Evolutionary conservation across 2,888 invertebrate genomes (phyloP).

Genomic region (Nasonovia ribisnigri): DNA sequence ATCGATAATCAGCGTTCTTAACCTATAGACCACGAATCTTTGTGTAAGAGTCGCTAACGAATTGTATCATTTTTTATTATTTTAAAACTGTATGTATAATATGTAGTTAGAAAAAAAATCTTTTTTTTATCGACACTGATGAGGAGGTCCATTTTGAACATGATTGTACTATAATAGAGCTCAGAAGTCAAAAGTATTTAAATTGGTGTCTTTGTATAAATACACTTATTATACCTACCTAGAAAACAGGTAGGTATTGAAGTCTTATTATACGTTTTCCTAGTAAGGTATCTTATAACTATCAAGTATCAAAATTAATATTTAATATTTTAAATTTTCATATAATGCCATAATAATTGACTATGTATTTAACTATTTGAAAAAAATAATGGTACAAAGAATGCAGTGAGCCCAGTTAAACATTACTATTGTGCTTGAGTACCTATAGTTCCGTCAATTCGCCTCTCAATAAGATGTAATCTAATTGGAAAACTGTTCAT

Average conservation of each 20-base stretch:
- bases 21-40: not conserved
- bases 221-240: not conserved
- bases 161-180: not conserved
- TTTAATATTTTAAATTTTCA: not conserved
- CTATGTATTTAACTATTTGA: not conserved
- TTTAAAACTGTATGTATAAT: not conserved
- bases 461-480: conserved; percentile 36
- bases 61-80: not conserved
- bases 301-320: not conserved
- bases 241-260: not conserved
- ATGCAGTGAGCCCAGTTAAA: not conserved
- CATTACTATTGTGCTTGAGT: not conserved
- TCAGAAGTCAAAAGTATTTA: not conserved
- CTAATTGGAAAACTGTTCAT: conserved; percentile 57
- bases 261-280: not conserved
- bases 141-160: not conserved
- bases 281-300: not conserved
- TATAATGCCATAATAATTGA: not conserved
- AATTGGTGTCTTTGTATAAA: not conserved
- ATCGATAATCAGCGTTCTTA: not conserved
- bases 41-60: not conserved
- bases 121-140: not conserved
- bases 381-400: conserved; percentile 4
- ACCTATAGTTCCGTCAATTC: conserved; percentile 35
- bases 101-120: not conserved